Base-by-base conservation (phyloP, 2,888 invertebrate genomes). In the Archaeoteleia sp. region DNA sequence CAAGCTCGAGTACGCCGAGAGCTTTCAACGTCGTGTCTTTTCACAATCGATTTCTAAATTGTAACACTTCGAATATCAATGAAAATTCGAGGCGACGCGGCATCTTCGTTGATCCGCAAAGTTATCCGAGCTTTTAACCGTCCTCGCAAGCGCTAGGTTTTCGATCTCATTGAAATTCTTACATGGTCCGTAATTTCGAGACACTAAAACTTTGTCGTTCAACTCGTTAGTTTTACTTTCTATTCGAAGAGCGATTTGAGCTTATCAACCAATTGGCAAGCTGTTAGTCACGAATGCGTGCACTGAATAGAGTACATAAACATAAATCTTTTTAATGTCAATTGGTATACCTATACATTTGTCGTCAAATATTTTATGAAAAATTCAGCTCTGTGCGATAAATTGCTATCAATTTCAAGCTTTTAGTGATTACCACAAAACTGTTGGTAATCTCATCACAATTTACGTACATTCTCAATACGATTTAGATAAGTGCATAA, bases 121-220 rank as follows among this genome's bases (percentile, higher is more conserved):
- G n/a, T 35, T 30, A 57, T 9, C 35, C 8, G 8, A 10, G 35
- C 5, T 29, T 12, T 27, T 5, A 29, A 9, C 5, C 1, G 15
- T 14, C 13, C 34, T 48, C n/a, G n/a, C n/a, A n/a, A n/a, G n/a
- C n/a, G n/a, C n/a, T n/a, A n/a, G n/a, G n/a, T 58, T 42, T 58
- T 17, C 30, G 40, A 25, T 42, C 25, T 49, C 34, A 58, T 58
- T 48, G 58, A 58, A 58, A 58, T 58, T 46, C 42, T n/a, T n/a
- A n/a, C n/a, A n/a, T n/a, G n/a, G n/a, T n/a, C 42, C 27, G n/a
- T 17, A 6, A 27, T 7, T 9, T 14, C 13, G 4, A 13, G 23
- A 32, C 30, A 32, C 8, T 34, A 8, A 34, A 27, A 42, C 20
- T 42, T 42, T 48, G 34, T 48, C 29, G 40, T 40, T 27, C 27